Percentiles rank a stretch among this genome's conserved stretches.
phyloP scores from a whole-genome alignment of 2,888 invertebrate genomes.

The Pimpla rufipes region DNA sequence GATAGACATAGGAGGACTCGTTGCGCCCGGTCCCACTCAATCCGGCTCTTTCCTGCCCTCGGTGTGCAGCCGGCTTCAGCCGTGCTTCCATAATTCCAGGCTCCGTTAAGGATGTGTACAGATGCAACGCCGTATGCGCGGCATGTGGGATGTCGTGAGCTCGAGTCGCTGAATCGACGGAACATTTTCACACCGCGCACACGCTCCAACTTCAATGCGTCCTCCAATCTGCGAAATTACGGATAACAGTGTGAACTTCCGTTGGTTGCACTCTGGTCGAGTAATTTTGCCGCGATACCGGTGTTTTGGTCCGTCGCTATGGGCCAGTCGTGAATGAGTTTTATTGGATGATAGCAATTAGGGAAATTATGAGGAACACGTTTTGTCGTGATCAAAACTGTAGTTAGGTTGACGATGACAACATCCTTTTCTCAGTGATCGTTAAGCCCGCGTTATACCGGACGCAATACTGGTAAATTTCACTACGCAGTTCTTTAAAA shows the following conservation, averaged over 20 bases:
- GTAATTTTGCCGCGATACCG: not conserved
- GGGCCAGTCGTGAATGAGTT: not conserved
- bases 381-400: not conserved
- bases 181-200: slow-evolving; percentile 26
- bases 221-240: slow-evolving; percentile 7
- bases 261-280: slow-evolving; percentile 9
- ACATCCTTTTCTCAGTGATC: too few relatives aligned
- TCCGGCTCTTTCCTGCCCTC: slow-evolving; percentile 19
- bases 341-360: not conserved
- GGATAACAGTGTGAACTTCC: slow-evolving; percentile 7
- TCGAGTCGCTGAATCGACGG: slow-evolving; percentile 14
- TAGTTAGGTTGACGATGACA: not conserved
- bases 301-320: not conserved
- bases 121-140: not conserved
- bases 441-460: too few relatives aligned
- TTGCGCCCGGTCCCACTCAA: slow-evolving; percentile 30
- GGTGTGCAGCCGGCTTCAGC: slow-evolving; percentile 1
- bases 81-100: slow-evolving; percentile 40
- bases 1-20: slow-evolving; percentile 46
- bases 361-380: not conserved
- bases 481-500: too few relatives aligned
- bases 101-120: slow-evolving; percentile 21
- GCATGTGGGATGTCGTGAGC: not conserved
- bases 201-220: not conserved
- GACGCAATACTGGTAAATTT: too few relatives aligned